Evolutionary conservation across 2,888 invertebrate species (phyloP).

Genomic region (Eulithis testata): DNA sequence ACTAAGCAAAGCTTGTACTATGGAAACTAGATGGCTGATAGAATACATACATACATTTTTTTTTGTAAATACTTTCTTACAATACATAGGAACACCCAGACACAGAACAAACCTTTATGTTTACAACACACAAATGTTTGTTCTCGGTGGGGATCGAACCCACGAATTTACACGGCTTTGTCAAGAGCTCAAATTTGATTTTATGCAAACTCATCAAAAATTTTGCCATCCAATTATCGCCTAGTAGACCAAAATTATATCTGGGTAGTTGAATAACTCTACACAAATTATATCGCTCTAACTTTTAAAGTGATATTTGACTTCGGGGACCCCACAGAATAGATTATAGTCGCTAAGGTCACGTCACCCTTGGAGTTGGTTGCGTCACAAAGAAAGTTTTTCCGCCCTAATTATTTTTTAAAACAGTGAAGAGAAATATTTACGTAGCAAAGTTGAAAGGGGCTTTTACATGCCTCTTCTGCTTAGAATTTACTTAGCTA

Average conservation of each 20-base stretch:
- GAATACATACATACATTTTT: too few relatives aligned
- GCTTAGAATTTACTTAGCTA: slow-evolving; percentile 1
- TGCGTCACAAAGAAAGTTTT: neutral
- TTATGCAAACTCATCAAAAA: neutral
- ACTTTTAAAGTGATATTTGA: neutral
- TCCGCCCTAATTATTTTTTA: neutral
- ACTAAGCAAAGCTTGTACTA: too few relatives aligned
- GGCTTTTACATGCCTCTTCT: neutral
- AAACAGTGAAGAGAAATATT: neutral
- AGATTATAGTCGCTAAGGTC: neutral
- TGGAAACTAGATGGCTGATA: too few relatives aligned
- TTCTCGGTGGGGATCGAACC: too few relatives aligned
- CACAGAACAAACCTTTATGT: too few relatives aligned
- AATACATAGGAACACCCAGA: too few relatives aligned
- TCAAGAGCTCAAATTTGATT: neutral
- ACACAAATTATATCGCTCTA: slow-evolving; percentile 1
- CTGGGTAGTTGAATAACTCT: neutral
- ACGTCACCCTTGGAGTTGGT: neutral
- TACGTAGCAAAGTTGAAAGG: slow-evolving; percentile 1
- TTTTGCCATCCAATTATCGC: neutral
- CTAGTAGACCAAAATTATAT: neutral
- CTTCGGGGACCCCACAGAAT: neutral
- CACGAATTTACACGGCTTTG: neutral
- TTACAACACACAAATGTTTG: too few relatives aligned
- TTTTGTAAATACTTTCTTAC: too few relatives aligned